A percentile compares a stretch with the other conserved stretches of the same genome.
Evolutionary conservation across 2,113 vertebrate genomes (phyloP).

Genomic region (Nibea albiflora): DNA sequence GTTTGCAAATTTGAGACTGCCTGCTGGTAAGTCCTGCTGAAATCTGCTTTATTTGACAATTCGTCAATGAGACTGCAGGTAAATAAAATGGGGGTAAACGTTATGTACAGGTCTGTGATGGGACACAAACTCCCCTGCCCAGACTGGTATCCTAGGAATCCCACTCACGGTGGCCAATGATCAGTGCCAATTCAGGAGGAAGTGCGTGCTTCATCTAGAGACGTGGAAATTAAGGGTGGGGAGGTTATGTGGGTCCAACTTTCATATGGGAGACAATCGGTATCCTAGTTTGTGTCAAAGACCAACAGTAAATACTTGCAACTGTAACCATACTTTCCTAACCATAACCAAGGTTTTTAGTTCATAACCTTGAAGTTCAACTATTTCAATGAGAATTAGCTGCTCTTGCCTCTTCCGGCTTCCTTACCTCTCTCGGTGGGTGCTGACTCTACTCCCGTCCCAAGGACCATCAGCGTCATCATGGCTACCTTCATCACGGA

Average conservation of each 20-base stretch:
- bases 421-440: slow-evolving; percentile 63
- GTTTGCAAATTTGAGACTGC: too few relatives aligned
- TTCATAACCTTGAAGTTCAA: neutral
- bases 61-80: too few relatives aligned
- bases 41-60: too few relatives aligned
- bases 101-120: too few relatives aligned
- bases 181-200: too few relatives aligned
- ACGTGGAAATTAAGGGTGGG: neutral
- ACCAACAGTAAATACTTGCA: neutral
- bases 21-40: too few relatives aligned
- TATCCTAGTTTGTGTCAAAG: too few relatives aligned
- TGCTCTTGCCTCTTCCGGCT: neutral
- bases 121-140: neutral
- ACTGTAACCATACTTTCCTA: neutral
- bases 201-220: neutral
- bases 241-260: too few relatives aligned
- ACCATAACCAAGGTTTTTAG: too few relatives aligned
- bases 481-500: slow-evolving; percentile 17
- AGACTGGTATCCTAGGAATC: neutral
- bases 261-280: too few relatives aligned
- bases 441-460: slow-evolving; percentile 38
- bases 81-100: too few relatives aligned
- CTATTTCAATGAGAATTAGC: neutral
- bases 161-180: too few relatives aligned
- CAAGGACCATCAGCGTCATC: slow-evolving; percentile 32